Conservation (phyloP, 2,888 invertebrate species). For the Tholera decimalis region DNA sequence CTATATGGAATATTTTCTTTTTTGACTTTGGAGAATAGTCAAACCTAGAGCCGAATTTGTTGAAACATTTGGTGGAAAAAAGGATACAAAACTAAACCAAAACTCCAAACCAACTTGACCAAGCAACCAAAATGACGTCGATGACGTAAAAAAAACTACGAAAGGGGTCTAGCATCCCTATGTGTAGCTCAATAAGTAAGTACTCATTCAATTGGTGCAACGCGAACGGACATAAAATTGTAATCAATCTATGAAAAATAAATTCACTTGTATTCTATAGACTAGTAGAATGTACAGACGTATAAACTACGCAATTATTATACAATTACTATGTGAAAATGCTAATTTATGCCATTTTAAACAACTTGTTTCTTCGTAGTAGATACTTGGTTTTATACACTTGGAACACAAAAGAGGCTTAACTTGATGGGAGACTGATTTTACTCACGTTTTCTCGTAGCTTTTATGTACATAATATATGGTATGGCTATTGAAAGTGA, state of each 20-base stretch:
- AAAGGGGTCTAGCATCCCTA: background rate
- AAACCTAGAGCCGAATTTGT: background rate
- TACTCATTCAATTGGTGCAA: constrained; percentile 9
- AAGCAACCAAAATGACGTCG: too few relatives aligned
- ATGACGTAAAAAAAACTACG: background rate
- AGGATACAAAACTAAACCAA: background rate
- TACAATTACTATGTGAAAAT: constrained; percentile 39
- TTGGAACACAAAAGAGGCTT: constrained; percentile 57
- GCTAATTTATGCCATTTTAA: constrained; percentile 54
- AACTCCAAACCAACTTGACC: background rate
- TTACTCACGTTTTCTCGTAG: constrained; percentile 67
- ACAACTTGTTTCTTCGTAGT: constrained; percentile 39
- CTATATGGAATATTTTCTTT: background rate
- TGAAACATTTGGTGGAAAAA: background rate
- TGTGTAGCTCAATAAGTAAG: background rate
- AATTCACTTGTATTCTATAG: constrained; percentile 18
- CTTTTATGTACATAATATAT: constrained; percentile 42
- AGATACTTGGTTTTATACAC: constrained; percentile 44
- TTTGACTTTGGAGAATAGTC: background rate
- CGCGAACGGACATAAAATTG: constrained; percentile 11
- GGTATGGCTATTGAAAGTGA: constrained; percentile 67
- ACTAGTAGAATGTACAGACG: constrained; percentile 4
- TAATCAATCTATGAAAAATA: constrained; percentile 29
- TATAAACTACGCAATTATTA: constrained; percentile 39
- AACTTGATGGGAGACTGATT: constrained; percentile 57